Conservation (phyloP, 1,140 invertebrate species). For the Branchinecta lynchi region DNA sequence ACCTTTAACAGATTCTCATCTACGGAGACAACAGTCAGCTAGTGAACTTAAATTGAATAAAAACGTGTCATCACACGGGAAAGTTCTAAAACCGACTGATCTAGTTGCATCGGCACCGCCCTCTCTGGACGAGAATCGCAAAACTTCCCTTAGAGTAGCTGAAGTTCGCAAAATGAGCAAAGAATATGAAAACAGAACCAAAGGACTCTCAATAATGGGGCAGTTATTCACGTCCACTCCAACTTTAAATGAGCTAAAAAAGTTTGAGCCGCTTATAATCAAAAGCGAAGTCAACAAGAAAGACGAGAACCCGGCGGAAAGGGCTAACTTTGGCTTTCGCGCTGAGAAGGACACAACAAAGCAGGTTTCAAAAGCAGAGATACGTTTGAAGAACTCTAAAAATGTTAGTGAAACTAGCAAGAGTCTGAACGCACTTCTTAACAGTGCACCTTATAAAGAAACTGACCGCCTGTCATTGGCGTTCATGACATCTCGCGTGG, state of each 20-base stretch:
- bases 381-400: neutral
- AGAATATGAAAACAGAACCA: conserved; percentile 17
- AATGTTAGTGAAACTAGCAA: neutral
- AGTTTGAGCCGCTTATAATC: conserved; percentile 22
- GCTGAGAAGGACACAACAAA: conserved; percentile 25
- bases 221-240: conserved; percentile 66
- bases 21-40: too few relatives aligned
- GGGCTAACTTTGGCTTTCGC: conserved; percentile 21
- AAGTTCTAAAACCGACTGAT: neutral
- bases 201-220: conserved; percentile 46
- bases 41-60: too few relatives aligned
- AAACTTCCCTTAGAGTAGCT: neutral
- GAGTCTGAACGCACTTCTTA: too few relatives aligned
- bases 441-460: too few relatives aligned
- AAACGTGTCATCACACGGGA: too few relatives aligned
- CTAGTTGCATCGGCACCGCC: neutral
- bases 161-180: neutral
- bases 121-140: neutral
- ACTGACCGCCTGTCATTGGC: too few relatives aligned
- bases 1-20: too few relatives aligned
- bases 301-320: conserved; percentile 39
- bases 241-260: conserved; percentile 48
- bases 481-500: too few relatives aligned
- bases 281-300: conserved; percentile 37
- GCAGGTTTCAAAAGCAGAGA: neutral